Percentiles rank a stretch among this genome's conserved stretches.
phyloP scores from a whole-genome alignment of 92 coral and sea anemone species.

The Pocillopora grandis region DNA sequence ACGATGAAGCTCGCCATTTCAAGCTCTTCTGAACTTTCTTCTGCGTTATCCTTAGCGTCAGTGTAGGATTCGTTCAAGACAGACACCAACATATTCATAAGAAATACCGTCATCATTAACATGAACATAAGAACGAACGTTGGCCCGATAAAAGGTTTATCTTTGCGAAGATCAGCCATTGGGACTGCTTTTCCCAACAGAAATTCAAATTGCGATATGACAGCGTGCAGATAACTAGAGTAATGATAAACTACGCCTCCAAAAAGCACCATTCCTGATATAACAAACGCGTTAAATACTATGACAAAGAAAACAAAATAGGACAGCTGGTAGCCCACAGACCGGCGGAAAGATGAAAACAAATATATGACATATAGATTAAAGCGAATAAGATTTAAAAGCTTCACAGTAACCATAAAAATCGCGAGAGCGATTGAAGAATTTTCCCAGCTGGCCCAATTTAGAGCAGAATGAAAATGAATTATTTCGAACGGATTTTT shows the following conservation, averaged over 20 bases:
- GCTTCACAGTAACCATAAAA: slow-evolving; percentile 50
- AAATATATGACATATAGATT: slow-evolving; percentile 45
- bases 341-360: slow-evolving; percentile 44
- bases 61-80: slow-evolving; percentile 46
- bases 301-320: slow-evolving; percentile 20
- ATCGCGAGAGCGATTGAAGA: slow-evolving; percentile 40
- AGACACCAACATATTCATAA: slow-evolving; percentile 40
- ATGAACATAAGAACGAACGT: slow-evolving; percentile 21
- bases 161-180: slow-evolving; percentile 30
- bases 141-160: slow-evolving; percentile 26
- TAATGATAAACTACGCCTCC: slow-evolving; percentile 31
- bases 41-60: slow-evolving; percentile 22
- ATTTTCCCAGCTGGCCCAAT: slow-evolving; percentile 36
- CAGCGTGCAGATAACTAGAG: slow-evolving; percentile 30
- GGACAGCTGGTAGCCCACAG: slow-evolving; percentile 31
- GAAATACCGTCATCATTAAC: slow-evolving; percentile 31
- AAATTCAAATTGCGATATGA: slow-evolving; percentile 46
- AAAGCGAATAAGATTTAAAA: slow-evolving; percentile 46
- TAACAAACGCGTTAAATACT: slow-evolving; percentile 41
- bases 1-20: slow-evolving; percentile 51
- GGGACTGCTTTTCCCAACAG: slow-evolving; percentile 58
- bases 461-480: slow-evolving; percentile 41
- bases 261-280: slow-evolving; percentile 45
- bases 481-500: slow-evolving; percentile 43
- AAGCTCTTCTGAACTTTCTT: slow-evolving; percentile 30